Conservation (phyloP, 1,140 invertebrate genomes). For the Sarcophaga bullata region DNA sequence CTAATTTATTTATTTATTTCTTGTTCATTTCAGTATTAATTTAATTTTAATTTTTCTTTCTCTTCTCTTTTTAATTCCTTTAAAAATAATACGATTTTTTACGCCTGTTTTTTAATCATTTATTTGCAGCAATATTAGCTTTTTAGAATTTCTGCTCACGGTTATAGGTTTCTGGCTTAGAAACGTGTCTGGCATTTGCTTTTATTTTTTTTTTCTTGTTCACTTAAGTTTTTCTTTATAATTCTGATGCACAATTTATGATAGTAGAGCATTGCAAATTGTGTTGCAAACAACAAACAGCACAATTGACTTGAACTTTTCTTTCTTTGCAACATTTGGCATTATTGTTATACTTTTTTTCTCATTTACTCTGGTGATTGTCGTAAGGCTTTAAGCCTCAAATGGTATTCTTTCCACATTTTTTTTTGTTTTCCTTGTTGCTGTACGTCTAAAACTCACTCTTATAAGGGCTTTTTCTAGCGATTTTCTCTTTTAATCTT, state of each 20-base stretch:
- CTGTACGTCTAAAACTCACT: neutral
- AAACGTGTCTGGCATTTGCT: conserved; percentile 25
- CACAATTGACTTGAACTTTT: conserved; percentile 1
- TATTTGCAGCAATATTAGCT: too few species aligned
- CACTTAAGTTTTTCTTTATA: neutral
- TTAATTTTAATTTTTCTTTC: too few species aligned
- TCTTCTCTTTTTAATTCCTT: too few species aligned
- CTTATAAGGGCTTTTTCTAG: neutral
- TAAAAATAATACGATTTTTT: too few species aligned
- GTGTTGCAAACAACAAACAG: neutral
- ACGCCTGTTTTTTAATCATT: too few species aligned
- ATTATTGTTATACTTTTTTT: neutral
- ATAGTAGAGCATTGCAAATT: conserved; percentile 32
- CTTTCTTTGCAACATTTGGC: neutral
- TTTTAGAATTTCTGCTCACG: conserved; percentile 34
- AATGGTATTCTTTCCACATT: neutral
- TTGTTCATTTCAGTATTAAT: too few species aligned
- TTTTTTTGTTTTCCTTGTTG: neutral
- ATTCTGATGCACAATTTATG: conserved; percentile 26
- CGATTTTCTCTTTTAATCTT: conserved; percentile 6
- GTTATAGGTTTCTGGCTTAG: conserved; percentile 27
- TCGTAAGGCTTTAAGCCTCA: neutral
- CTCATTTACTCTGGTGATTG: neutral
- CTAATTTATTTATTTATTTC: too few species aligned
- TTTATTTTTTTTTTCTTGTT: neutral